These are phyloP conservation scores for Oreonectes daqikongensis DNA, from an alignment of 2,797 vertebrate genomes.

Conservation along the genomic window DNA sequence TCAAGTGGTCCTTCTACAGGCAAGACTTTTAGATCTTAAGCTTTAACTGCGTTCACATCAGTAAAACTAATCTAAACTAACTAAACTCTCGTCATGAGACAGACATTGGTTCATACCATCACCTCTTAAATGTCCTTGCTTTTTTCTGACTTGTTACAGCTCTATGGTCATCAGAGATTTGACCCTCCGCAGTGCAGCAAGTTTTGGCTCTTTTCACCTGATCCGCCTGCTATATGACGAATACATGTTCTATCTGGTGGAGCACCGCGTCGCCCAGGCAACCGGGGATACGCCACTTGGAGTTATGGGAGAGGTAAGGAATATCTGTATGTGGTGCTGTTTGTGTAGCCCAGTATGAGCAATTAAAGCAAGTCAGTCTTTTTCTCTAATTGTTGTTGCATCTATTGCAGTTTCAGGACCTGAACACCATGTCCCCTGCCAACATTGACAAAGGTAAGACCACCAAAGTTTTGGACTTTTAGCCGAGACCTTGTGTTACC, in stretches of 20 bases:
- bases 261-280: conserved; percentile 95
- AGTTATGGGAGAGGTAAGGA: conserved; percentile 94
- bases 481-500: neutral
- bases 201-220: conserved; percentile 98
- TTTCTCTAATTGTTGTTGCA: conserved; percentile 39
- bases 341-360: neutral
- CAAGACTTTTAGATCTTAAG: conserved; percentile 53
- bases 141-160: conserved; percentile 67
- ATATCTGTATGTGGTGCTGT: neutral
- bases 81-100: too few species aligned
- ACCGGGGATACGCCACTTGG: conserved; percentile 94
- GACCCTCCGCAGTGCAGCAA: conserved; percentile 95
- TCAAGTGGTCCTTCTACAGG: conserved; percentile 99
- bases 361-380: neutral
- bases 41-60: too few species aligned
- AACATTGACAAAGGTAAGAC: conserved; percentile 91
- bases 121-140: too few species aligned
- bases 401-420: conserved; percentile 88
- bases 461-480: conserved; percentile 3
- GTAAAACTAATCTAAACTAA: too few species aligned
- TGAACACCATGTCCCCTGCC: conserved; percentile 85
- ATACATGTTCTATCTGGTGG: conserved; percentile 99
- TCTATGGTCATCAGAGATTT: conserved; percentile 99
- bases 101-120: too few species aligned
- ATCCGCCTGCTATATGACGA: conserved; percentile 97